phyloP scores from a whole-genome alignment of 2,888 invertebrate genomes.

The Hyalella azteca region DNA sequence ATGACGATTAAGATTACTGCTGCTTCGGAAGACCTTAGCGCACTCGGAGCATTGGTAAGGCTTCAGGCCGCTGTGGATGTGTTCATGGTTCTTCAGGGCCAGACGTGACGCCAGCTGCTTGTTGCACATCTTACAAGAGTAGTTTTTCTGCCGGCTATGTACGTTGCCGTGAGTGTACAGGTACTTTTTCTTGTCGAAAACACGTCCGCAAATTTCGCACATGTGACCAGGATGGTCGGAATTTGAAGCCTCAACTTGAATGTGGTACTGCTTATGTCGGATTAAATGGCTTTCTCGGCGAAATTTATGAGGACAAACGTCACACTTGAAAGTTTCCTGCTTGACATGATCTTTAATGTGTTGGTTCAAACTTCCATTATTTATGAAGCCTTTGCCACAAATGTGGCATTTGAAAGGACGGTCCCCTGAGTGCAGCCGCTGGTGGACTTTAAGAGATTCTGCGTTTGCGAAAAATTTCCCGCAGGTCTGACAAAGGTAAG shows the following conservation, averaged over 20 bases:
- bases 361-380: slow-evolving; percentile 56
- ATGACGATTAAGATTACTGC: slow-evolving; percentile 54
- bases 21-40: slow-evolving; percentile 54
- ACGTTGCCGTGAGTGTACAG: slow-evolving; percentile 57
- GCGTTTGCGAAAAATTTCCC: slow-evolving; percentile 62
- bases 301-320: slow-evolving; percentile 56
- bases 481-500: slow-evolving; percentile 92
- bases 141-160: slow-evolving; percentile 52
- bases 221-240: slow-evolving; percentile 46
- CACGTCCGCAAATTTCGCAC: slow-evolving; percentile 57
- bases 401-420: slow-evolving; percentile 56
- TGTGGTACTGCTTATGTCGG: slow-evolving; percentile 52
- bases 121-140: slow-evolving; percentile 50
- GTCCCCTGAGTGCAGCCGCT: slow-evolving; percentile 57
- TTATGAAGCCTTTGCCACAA: slow-evolving; percentile 59
- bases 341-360: slow-evolving; percentile 57
- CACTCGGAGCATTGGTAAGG: slow-evolving; percentile 54
- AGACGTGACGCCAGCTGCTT: slow-evolving; percentile 56
- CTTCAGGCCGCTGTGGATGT: slow-evolving; percentile 57
- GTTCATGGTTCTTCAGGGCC: slow-evolving; percentile 55
- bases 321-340: slow-evolving; percentile 56
- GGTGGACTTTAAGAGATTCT: slow-evolving; percentile 56
- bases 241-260: slow-evolving; percentile 41
- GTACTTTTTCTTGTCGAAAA: slow-evolving; percentile 58
- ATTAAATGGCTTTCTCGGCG: slow-evolving; percentile 50